Conservation (phyloP, 2,113 vertebrate genomes). For the Phalacrocorax aristotelis region DNA sequence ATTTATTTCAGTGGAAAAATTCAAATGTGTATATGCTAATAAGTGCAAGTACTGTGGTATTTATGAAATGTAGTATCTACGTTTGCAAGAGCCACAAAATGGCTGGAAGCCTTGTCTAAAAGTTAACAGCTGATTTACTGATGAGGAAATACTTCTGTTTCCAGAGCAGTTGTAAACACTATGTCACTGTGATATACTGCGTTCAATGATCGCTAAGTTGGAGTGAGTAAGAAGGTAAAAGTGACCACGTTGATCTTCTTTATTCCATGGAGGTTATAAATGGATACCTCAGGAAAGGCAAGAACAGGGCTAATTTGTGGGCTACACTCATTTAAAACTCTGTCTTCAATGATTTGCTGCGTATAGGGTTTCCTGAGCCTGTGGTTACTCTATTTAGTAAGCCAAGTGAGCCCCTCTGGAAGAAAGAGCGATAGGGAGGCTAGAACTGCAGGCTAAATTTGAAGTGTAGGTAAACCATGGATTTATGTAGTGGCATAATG, state of each 20-base stretch:
- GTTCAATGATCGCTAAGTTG: not conserved
- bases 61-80: not conserved
- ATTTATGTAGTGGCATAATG: not conserved
- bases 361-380: not conserved
- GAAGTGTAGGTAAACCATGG: not conserved
- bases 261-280: not conserved
- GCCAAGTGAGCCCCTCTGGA: not conserved
- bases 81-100: not conserved
- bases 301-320: not conserved
- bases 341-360: not conserved
- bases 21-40: not conserved
- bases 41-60: not conserved
- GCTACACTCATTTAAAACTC: not conserved
- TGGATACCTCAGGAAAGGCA: not conserved
- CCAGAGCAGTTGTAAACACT: not conserved
- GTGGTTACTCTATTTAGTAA: not conserved
- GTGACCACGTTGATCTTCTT: not conserved
- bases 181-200: not conserved
- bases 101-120: not conserved
- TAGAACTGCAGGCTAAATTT: not conserved
- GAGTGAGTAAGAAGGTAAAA: not conserved
- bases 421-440: not conserved
- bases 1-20: not conserved
- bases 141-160: not conserved
- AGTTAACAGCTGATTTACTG: not conserved